Conservation (phyloP, 1,140 invertebrate species). For the Papilio polytes region DNA sequence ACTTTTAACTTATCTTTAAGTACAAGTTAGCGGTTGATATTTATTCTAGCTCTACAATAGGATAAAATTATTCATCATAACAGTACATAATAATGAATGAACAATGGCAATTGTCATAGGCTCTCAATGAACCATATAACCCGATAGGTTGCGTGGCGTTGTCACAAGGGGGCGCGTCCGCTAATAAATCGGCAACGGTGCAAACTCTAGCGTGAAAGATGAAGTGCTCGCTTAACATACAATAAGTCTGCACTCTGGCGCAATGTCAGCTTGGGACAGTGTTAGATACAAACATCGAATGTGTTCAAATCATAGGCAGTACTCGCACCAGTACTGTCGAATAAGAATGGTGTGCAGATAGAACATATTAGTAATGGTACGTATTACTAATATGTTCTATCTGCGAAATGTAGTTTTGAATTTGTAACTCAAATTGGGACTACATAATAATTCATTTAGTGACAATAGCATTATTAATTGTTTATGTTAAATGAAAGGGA, state of each 20-base stretch:
- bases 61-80: background rate
- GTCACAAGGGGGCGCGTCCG: slow-evolving; percentile 75
- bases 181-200: slow-evolving; percentile 75
- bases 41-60: background rate
- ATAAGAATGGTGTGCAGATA: slow-evolving; percentile 41
- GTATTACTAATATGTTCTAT: background rate
- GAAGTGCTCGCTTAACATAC: slow-evolving; percentile 82
- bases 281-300: slow-evolving; percentile 49
- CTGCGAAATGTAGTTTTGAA: background rate
- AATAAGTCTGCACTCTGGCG: slow-evolving; percentile 77
- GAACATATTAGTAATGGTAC: no score
- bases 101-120: slow-evolving; percentile 13
- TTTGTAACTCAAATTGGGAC: no score
- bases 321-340: slow-evolving; percentile 55
- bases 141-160: slow-evolving; percentile 66
- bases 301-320: slow-evolving; percentile 43
- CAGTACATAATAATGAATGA: background rate
- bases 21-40: background rate
- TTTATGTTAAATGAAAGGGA: no score
- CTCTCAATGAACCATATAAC: slow-evolving; percentile 35
- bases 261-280: slow-evolving; percentile 65
- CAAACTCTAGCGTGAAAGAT: slow-evolving; percentile 72
- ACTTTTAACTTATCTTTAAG: no score
- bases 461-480: no score
- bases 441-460: no score